phyloP scores from a whole-genome alignment of 2,888 invertebrate genomes.

The Drosophila percnosoma region DNA sequence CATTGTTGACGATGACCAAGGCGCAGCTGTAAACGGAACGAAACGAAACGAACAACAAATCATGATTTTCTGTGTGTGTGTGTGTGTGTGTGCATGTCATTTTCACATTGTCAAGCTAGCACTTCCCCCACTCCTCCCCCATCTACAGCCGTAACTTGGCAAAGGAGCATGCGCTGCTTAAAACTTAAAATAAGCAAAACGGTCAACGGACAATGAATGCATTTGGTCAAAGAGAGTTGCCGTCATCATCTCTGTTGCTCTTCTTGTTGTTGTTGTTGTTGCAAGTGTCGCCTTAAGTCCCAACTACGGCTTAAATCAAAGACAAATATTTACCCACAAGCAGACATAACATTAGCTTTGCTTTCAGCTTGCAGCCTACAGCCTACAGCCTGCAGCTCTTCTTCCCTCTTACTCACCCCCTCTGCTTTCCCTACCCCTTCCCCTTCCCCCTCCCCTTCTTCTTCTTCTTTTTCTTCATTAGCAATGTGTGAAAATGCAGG shows the following conservation, averaged over 20 bases:
- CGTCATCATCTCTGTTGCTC: slow-evolving; percentile 28
- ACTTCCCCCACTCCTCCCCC: slow-evolving; percentile 2
- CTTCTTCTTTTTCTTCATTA: no score
- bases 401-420: background rate
- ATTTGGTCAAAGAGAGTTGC: slow-evolving; percentile 43
- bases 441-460: background rate
- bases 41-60: slow-evolving; percentile 70
- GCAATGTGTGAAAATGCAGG: slow-evolving; percentile 37
- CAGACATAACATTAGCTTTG: slow-evolving; percentile 48
- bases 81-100: slow-evolving; percentile 50
- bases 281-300: slow-evolving; percentile 38
- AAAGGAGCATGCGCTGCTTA: slow-evolving; percentile 6
- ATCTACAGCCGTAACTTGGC: background rate
- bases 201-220: slow-evolving; percentile 51
- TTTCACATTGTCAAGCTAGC: slow-evolving; percentile 43
- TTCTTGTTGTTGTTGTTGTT: slow-evolving; percentile 18
- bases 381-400: background rate
- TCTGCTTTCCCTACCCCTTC: background rate
- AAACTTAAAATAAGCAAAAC: slow-evolving; percentile 14
- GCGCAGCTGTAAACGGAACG: slow-evolving; percentile 61
- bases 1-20: slow-evolving; percentile 69
- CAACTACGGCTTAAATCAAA: slow-evolving; percentile 79
- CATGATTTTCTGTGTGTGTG: slow-evolving; percentile 60
- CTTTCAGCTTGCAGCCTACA: slow-evolving; percentile 9
- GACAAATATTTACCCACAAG: slow-evolving; percentile 73